Evolutionary conservation across 2,797 vertebrate species (phyloP).

Genomic region (Phoeniculus purpureus): DNA sequence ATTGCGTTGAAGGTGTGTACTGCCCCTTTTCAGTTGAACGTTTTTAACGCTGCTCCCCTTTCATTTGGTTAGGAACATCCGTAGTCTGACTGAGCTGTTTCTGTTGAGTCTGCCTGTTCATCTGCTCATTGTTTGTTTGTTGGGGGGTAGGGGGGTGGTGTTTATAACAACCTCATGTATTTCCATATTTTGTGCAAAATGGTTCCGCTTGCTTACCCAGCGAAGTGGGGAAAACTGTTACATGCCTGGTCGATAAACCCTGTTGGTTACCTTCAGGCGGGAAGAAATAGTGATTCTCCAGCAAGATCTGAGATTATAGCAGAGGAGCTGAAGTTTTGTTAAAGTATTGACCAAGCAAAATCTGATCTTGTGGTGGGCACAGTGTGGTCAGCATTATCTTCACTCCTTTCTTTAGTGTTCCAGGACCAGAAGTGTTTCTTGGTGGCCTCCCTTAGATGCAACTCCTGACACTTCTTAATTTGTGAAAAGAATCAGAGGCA

Average conservation of each 20-base stretch:
- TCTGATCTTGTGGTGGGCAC: neutral
- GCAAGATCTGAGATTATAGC: neutral
- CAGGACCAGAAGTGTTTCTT: neutral
- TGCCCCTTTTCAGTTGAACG: constrained; percentile 88
- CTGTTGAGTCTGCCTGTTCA: constrained; percentile 72
- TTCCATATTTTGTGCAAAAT: constrained; percentile 64
- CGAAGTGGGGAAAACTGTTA: constrained; percentile 81
- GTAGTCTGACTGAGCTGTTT: constrained; percentile 58
- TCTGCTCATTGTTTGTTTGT: constrained; percentile 59
- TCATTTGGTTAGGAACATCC: constrained; percentile 76
- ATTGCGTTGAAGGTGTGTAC: constrained; percentile 99
- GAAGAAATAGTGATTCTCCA: neutral
- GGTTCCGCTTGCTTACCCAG: constrained; percentile 76
- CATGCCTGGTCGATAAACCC: constrained; percentile 54
- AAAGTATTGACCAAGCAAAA: neutral
- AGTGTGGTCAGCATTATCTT: neutral
- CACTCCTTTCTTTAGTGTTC: neutral
- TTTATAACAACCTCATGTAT: constrained; percentile 56
- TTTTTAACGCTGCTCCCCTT: constrained; percentile 79
- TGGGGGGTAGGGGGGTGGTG: constrained; percentile 1
- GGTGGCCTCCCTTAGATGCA: neutral
- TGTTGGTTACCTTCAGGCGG: neutral
- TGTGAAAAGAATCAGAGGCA: neutral
- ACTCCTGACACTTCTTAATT: neutral
- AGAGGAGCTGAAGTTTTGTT: neutral